Evolutionary conservation across 2,888 invertebrate species (phyloP).

Genomic region (Boloria euphrosyne): DNA sequence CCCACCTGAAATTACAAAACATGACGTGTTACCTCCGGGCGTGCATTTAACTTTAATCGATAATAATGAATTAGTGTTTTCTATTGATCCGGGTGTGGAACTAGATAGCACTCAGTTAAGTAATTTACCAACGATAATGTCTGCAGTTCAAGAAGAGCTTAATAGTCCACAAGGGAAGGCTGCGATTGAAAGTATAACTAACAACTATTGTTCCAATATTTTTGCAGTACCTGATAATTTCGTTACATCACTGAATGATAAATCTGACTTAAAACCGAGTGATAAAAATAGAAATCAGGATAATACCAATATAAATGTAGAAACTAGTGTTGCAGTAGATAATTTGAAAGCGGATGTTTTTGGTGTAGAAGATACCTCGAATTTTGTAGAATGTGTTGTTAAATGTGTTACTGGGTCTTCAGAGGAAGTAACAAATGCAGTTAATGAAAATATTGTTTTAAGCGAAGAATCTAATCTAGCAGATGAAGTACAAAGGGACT

Average conservation of each 20-base stretch:
- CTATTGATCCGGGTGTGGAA: constrained; percentile 45
- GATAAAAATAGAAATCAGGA: neutral
- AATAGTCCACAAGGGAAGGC: neutral
- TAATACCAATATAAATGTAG: neutral
- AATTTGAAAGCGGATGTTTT: neutral
- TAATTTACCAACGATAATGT: constrained; percentile 48
- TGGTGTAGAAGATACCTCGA: neutral
- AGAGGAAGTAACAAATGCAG: neutral
- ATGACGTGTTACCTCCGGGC: constrained; percentile 46
- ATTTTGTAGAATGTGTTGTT: neutral
- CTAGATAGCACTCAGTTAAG: constrained; percentile 44
- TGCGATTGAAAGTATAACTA: neutral
- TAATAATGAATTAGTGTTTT: constrained; percentile 49
- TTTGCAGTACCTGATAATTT: neutral
- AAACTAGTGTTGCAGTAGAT: neutral
- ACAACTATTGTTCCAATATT: neutral
- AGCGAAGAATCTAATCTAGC: neutral
- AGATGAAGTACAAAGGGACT: neutral
- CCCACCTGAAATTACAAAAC: constrained; percentile 24
- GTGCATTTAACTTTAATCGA: constrained; percentile 50
- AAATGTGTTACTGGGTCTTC: neutral
- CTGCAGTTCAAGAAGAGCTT: constrained; percentile 51
- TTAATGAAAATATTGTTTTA: neutral
- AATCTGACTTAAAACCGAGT: neutral
- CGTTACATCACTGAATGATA: neutral